phyloP scores from a whole-genome alignment of 2,797 vertebrate species.

The Aphelocoma californica region DNA sequence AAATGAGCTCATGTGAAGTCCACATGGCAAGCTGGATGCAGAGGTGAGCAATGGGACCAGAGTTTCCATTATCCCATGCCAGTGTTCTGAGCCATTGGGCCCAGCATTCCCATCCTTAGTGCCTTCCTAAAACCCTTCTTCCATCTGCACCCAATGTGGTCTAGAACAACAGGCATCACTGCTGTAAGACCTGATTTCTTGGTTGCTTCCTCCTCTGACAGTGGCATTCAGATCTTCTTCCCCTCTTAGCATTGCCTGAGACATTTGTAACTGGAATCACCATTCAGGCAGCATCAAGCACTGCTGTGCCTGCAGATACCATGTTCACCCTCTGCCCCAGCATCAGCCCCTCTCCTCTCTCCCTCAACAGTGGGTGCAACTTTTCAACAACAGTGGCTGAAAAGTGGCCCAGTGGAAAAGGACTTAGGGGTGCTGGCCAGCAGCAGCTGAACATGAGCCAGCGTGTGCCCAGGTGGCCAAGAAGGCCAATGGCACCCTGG shows the following conservation, averaged over 20 bases:
- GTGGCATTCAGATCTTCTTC: background rate
- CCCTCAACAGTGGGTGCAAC: background rate
- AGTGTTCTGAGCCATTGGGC: background rate
- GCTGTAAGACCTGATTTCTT: background rate
- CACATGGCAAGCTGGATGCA: background rate
- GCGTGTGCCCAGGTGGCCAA: background rate
- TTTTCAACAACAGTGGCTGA: background rate
- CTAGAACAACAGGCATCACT: background rate
- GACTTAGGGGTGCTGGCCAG: rapidly evolving
- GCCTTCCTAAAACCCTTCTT: background rate
- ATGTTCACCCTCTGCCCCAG: background rate
- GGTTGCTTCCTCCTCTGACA: background rate
- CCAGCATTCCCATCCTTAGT: background rate
- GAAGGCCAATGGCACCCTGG: background rate
- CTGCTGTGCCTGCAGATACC: background rate
- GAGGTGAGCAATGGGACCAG: background rate
- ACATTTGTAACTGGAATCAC: background rate
- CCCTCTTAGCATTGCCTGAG: background rate
- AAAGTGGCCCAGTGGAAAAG: background rate
- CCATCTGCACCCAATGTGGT: rapidly evolving
- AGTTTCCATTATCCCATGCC: background rate
- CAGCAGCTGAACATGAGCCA: background rate
- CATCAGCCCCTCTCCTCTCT: background rate
- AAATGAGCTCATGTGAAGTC: background rate
- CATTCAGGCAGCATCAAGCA: background rate